Conservation (phyloP, 2,888 invertebrate genomes). For the Hypomecis punctinalis region DNA sequence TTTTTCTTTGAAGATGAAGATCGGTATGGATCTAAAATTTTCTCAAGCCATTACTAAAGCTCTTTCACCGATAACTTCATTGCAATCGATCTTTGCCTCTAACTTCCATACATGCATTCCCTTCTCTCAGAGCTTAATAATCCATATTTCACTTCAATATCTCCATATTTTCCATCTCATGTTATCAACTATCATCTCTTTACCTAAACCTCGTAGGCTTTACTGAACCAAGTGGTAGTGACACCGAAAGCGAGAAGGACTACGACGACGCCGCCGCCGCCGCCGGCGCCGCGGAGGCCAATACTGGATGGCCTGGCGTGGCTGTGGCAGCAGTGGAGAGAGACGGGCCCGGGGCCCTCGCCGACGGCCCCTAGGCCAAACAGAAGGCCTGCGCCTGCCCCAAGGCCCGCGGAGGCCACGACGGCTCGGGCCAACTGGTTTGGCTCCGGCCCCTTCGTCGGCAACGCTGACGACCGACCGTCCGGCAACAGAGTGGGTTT, state of each 20-base stretch:
- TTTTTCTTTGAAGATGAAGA: not conserved
- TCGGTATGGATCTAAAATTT: constrained; percentile 3
- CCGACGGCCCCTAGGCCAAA: constrained; percentile 55
- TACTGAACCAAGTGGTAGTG: constrained; percentile 85
- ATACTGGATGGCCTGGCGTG: constrained; percentile 84
- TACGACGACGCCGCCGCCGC: constrained; percentile 66
- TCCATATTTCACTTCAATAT: constrained; percentile 34
- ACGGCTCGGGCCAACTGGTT: constrained; percentile 75
- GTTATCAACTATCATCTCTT: constrained; percentile 47
- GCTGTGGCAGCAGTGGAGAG: constrained; percentile 86
- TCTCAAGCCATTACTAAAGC: constrained; percentile 33
- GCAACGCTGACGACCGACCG: constrained; percentile 76
- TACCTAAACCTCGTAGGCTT: constrained; percentile 80
- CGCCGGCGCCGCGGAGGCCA: constrained; percentile 79
- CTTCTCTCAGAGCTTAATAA: constrained; percentile 36
- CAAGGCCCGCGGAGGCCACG: constrained; percentile 63
- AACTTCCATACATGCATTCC: constrained; percentile 24
- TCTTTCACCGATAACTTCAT: constrained; percentile 28
- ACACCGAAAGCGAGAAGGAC: constrained; percentile 78
- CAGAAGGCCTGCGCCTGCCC: constrained; percentile 47
- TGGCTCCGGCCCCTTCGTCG: constrained; percentile 81
- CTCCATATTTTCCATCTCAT: constrained; percentile 44
- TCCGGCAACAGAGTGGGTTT: constrained; percentile 81
- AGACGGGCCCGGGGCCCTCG: constrained; percentile 75
- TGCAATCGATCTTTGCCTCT: constrained; percentile 24